Evolutionary conservation across 2,888 invertebrate species (phyloP).

Genomic region (Chelonus formosanus): DNA sequence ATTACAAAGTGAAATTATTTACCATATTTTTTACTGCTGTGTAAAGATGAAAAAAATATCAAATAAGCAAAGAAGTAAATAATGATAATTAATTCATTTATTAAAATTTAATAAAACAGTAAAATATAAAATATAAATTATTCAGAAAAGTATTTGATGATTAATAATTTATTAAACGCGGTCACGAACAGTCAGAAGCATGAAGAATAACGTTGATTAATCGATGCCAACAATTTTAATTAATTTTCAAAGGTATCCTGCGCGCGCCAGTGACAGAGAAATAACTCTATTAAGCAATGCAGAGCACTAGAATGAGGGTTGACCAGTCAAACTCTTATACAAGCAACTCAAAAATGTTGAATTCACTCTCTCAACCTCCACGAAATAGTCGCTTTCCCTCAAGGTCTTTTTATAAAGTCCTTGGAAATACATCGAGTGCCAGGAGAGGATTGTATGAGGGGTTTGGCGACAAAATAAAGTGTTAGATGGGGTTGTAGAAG

Average conservation of each 20-base stretch:
- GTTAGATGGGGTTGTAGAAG: conserved; percentile 32
- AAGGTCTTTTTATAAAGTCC: conserved; percentile 6
- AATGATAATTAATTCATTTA: neutral
- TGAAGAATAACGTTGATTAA: conserved; percentile 54
- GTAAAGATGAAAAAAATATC: conserved; percentile 43
- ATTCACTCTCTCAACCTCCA: conserved; percentile 10
- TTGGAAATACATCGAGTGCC: conserved; percentile 14
- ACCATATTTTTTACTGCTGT: neutral
- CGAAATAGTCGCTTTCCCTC: conserved; percentile 8
- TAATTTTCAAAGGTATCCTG: conserved; percentile 41
- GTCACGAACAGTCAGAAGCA: conserved; percentile 48
- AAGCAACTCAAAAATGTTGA: conserved; percentile 14
- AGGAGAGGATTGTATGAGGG: conserved; percentile 36
- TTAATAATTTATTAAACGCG: conserved; percentile 54
- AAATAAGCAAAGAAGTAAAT: too few relatives aligned
- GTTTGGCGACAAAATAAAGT: conserved; percentile 30
- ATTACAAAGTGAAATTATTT: conserved; percentile 7
- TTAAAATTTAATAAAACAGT: too few relatives aligned
- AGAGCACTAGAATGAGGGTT: conserved; percentile 20
- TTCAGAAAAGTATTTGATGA: neutral
- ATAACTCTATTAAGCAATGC: conserved; percentile 13
- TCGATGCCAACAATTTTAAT: conserved; percentile 53
- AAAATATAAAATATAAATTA: neutral
- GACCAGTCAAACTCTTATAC: neutral
- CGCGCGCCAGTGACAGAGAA: conserved; percentile 9